Evolutionary conservation across 2,113 vertebrate genomes (phyloP), one percentile per base, ranked within the genome.

Genomic region (Capra hircus): DNA sequence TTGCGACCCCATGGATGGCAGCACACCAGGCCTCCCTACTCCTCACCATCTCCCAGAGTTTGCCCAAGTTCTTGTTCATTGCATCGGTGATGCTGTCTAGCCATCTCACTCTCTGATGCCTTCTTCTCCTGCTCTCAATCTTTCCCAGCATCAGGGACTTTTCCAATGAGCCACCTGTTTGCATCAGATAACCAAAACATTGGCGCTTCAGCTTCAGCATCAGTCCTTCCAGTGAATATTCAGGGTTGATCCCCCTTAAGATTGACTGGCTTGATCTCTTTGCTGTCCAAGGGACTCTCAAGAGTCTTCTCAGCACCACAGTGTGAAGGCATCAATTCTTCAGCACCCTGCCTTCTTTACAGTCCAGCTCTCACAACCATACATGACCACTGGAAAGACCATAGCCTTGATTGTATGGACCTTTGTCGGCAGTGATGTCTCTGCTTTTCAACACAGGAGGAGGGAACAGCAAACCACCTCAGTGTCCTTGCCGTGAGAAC

Each of bases 321-420:
- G n/a, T 40, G 10, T 71, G 67, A 71, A 71, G n/a, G 67, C 5
- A 6, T 40, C 67, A 71, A 23, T 40, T 71, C 19, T 71, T 71
- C 0, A 0, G 19, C 0, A 0, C n/a, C n/a, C n/a, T 71, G 67
- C 19, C 67, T 71, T 71, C 67, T 40, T 71, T 40, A 71, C 67
- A 71, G 67, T 71, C n/a, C 10, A 23, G 67, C n/a, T 40, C 19
- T 71, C 67, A 40, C 67, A 71, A 12, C n/a, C n/a, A 71, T 40
- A 40, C 5, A 0, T 40, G 67, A 71, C 67, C n/a, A 40, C 19
- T 23, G 19, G 67, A 6, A 71, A 71, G n/a, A 40, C 17, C 67
- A 40, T 1, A 23, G 67, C 67, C 67, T 71, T 71, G n/a, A 40
- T n/a, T 40, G 17, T 23, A 23, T 5, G 1, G n/a, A 40, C 19